These are phyloP conservation scores for Patagioenas fasciata DNA, from an alignment of 2,113 vertebrate species.

Conservation along the genomic window DNA sequence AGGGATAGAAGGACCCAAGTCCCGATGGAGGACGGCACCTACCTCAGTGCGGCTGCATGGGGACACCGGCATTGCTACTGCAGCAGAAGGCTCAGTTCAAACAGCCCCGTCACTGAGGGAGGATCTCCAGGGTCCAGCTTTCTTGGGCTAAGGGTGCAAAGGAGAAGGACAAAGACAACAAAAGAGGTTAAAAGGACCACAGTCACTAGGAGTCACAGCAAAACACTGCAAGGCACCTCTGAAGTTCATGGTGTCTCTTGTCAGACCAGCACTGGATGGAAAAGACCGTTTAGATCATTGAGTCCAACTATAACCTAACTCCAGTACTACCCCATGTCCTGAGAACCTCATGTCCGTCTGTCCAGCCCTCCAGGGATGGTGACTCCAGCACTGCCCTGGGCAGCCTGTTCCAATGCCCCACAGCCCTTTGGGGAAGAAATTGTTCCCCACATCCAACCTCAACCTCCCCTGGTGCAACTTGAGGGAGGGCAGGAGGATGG, in stretches of 20 bases:
- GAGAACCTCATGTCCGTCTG: too few relatives aligned
- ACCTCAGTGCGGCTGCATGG: not conserved
- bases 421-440: too few relatives aligned
- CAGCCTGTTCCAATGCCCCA: too few relatives aligned
- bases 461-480: not conserved
- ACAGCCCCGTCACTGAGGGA: not conserved
- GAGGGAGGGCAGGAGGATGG: not conserved
- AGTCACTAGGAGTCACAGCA: fast-evolving
- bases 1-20: not conserved
- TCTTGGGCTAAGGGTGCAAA: not conserved
- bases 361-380: too few relatives aligned
- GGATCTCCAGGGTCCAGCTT: not conserved
- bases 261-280: not conserved
- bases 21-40: not conserved
- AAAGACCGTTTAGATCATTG: too few relatives aligned
- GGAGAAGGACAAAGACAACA: not conserved
- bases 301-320: too few relatives aligned
- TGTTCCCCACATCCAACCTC: too few relatives aligned
- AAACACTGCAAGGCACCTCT: fast-evolving
- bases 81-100: not conserved
- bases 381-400: not conserved
- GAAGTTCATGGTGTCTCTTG: not conserved
- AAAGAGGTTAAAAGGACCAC: not conserved
- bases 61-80: not conserved
- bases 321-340: not conserved